A percentile compares a stretch with the other conserved stretches of the same genome.
Conservation (phyloP, 2,797 vertebrate genomes). For the Lates japonicus region DNA sequence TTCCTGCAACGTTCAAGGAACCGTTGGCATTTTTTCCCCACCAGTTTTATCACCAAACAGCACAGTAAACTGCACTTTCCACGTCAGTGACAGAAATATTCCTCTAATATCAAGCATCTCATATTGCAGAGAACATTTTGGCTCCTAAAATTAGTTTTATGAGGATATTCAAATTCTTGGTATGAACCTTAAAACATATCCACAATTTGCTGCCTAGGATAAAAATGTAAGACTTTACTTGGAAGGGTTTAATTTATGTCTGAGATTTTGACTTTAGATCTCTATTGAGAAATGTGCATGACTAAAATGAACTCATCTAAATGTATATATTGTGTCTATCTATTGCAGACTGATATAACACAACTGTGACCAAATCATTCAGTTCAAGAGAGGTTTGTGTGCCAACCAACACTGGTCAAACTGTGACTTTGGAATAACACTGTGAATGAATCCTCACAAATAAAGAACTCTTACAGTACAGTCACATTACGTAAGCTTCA, state of each 20-base stretch:
- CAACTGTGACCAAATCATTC: too few relatives aligned
- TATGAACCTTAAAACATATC: conserved; percentile 20
- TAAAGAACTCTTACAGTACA: background rate
- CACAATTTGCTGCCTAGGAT: conserved; percentile 7
- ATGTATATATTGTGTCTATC: too few relatives aligned
- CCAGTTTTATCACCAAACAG: conserved; percentile 58
- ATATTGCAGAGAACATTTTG: conserved; percentile 19
- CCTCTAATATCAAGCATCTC: conserved; percentile 26
- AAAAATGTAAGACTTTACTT: background rate
- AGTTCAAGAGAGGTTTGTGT: too few relatives aligned
- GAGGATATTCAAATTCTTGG: conserved; percentile 24
- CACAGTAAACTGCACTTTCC: conserved; percentile 40
- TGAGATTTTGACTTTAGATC: background rate
- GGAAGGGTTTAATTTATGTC: background rate
- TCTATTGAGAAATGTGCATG: background rate
- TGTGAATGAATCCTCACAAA: background rate
- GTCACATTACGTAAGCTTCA: too few relatives aligned
- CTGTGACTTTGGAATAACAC: too few relatives aligned
- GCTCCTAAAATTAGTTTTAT: conserved; percentile 39
- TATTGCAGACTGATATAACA: background rate
- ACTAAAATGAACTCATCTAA: too few relatives aligned
- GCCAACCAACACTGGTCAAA: too few relatives aligned
- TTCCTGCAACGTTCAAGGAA: conserved; percentile 47
- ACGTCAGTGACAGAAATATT: conserved; percentile 46
- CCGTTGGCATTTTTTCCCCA: conserved; percentile 13